Percentiles rank a stretch among this genome's conserved stretches.
Conservation (phyloP, 2,797 vertebrate species). For the Rallus crepitans region DNA sequence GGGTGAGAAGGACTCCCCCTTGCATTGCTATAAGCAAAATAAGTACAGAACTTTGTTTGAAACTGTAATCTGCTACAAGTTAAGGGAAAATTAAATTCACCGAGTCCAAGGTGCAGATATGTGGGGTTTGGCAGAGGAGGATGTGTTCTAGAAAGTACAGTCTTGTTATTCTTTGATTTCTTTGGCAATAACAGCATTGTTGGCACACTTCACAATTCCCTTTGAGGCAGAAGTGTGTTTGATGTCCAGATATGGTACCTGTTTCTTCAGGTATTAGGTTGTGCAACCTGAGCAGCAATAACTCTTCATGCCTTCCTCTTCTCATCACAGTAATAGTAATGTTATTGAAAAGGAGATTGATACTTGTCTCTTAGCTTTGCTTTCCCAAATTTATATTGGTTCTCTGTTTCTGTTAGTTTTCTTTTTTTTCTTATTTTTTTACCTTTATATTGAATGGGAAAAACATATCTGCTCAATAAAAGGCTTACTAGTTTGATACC, state of each 20-base stretch:
- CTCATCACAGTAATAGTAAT: not conserved
- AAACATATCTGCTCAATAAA: not conserved
- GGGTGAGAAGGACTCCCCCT: not conserved
- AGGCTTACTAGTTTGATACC: not conserved
- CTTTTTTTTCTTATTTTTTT: not conserved
- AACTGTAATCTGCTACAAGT: not conserved
- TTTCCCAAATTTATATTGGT: not conserved
- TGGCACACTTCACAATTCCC: not conserved
- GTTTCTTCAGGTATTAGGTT: not conserved
- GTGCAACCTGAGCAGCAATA: not conserved
- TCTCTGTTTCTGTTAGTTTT: not conserved
- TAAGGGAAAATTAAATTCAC: not conserved
- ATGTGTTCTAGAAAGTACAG: not conserved
- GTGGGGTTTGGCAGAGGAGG: not conserved
- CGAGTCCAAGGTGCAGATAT: not conserved
- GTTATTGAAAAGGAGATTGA: not conserved
- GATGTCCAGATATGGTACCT: not conserved
- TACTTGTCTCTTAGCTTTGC: not conserved
- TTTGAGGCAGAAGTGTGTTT: not conserved
- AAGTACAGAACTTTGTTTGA: not conserved
- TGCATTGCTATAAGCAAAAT: not conserved
- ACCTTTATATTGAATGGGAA: not conserved
- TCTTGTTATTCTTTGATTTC: not conserved
- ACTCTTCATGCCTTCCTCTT: not conserved
- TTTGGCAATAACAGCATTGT: not conserved